Percentiles rank a stretch among this genome's conserved stretches.
Evolutionary conservation across 2,797 vertebrate genomes (phyloP).

Genomic region (Hapalemur alaotrensis): DNA sequence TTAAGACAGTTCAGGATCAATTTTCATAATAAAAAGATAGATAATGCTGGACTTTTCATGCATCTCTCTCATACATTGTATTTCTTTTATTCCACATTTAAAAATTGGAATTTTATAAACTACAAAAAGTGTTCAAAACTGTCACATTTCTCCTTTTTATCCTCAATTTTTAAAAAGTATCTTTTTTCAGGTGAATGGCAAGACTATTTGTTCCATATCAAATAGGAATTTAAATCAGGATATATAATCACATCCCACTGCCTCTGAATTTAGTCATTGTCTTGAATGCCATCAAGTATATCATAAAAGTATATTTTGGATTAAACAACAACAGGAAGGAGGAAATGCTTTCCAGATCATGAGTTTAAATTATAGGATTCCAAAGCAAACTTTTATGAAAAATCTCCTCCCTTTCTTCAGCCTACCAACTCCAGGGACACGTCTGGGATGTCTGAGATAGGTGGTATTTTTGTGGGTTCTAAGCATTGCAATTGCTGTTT

Average conservation of each 20-base stretch:
- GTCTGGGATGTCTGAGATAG: not conserved
- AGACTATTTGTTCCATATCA: not conserved
- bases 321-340: not conserved
- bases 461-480: not conserved
- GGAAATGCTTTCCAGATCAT: not conserved
- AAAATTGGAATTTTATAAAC: constrained; percentile 30
- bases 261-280: not conserved
- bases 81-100: not conserved
- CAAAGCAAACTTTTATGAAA: not conserved
- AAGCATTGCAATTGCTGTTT: not conserved
- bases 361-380: not conserved
- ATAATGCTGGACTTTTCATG: not conserved
- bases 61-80: not conserved
- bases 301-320: not conserved
- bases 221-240: not conserved
- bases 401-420: not conserved
- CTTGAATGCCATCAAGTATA: not conserved
- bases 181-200: not conserved
- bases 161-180: not conserved
- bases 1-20: not conserved
- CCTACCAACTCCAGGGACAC: not conserved
- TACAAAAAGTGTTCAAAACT: not conserved
- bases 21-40: not conserved
- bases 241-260: not conserved
- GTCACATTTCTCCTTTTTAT: not conserved